Evolutionary conservation across 2,888 invertebrate genomes (phyloP), one percentile per base, ranked within the genome.

Genomic region (Zaprionus lineosus): DNA sequence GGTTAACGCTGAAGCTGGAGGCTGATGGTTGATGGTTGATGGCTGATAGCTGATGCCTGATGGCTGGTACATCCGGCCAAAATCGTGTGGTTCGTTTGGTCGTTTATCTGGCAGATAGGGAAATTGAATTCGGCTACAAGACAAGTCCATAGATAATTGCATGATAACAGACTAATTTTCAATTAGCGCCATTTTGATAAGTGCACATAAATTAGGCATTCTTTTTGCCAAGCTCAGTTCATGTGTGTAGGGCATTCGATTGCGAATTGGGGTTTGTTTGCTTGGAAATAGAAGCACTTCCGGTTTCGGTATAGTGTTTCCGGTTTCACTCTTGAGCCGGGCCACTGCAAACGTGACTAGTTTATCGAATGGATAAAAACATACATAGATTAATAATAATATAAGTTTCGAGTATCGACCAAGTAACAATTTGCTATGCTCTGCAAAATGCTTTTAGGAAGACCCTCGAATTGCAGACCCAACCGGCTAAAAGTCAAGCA

Each of bases 111-210:
- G 28, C 15, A 36, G 60, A 51, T 56, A 60, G 66, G 77, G 77
- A 77, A 77, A 77, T 77, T 77, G 79, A 77, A 77, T 77, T 82
- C 50, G 18, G 31, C 44, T 62, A 28, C 64, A 48, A 24, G 26
- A 44, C 37, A 63, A 59, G 69, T 67, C 58, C 34, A 51, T 66
- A 79, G 84, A 81, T 79, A 79, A 79, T 81, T 84, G 79, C 70
- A 66, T 70, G 79, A 79, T 79, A 79, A 81, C 67, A 79, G 75
- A 62, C 85, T 83, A 83, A 84, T 85, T 83, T 83, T 83, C 85
- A 83, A 83, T 83, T 83, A 85, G 84, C 83, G 75, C 81, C 74
- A 74, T 76, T 79, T 81, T 84, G 79, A 79, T 79, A 77, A 77
- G 66, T 74, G 67, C 55, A 76, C 81, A 78, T 86, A 87, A 86